Conservation (phyloP, 2,113 vertebrate genomes). For the Azemiops feae region DNA sequence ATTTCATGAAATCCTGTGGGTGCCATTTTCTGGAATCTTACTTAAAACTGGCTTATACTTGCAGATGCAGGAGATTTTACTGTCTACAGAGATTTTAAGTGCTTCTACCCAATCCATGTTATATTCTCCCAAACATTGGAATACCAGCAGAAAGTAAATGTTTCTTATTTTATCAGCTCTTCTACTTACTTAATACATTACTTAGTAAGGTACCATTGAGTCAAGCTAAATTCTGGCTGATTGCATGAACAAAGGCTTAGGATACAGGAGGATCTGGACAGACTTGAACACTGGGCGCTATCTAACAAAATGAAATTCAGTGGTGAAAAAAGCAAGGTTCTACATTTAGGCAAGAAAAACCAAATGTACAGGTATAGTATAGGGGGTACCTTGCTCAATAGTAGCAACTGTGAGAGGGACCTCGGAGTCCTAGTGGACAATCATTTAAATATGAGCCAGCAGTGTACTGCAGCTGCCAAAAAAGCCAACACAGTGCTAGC, state of each 20-base stretch:
- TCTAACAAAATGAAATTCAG: too few species aligned
- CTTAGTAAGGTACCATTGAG: not conserved
- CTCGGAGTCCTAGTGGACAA: too few species aligned
- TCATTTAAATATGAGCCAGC: too few species aligned
- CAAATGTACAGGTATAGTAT: too few species aligned
- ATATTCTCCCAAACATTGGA: constrained; percentile 22
- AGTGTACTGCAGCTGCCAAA: too few species aligned
- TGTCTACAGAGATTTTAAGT: not conserved
- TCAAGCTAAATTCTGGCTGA: not conserved
- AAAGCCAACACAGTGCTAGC: too few species aligned
- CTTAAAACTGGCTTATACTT: not conserved
- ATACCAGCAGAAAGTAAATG: constrained; percentile 38
- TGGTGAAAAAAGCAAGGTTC: too few species aligned
- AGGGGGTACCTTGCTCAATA: too few species aligned
- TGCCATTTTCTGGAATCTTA: not conserved
- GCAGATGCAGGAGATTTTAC: not conserved
- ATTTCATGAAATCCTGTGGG: fast-evolving
- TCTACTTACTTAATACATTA: not conserved
- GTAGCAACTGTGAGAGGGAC: too few species aligned
- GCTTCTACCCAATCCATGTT: constrained; percentile 8
- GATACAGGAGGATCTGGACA: too few species aligned
- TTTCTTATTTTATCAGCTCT: constrained; percentile 36
- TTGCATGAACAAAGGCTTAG: not conserved
- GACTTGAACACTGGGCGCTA: too few species aligned
- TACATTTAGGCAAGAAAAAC: too few species aligned